These are phyloP conservation scores for Okapia johnstoni DNA, from an alignment of 2,113 vertebrate species.

Conservation along the genomic window DNA sequence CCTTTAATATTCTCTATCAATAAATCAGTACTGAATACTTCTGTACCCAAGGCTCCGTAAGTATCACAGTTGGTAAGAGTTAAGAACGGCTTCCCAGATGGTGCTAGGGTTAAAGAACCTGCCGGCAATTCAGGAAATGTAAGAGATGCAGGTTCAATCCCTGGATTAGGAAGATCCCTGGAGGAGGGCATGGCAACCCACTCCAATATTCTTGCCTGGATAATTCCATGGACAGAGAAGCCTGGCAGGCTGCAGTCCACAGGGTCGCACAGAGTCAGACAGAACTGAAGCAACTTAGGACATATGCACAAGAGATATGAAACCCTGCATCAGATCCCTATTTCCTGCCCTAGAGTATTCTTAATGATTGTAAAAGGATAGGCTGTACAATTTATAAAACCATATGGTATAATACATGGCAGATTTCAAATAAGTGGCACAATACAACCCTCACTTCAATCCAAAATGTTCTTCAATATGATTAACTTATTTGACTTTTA, in stretches of 20 bases:
- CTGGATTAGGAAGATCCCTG: background rate
- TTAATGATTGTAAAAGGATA: background rate
- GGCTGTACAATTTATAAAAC: background rate
- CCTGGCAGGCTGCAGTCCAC: background rate
- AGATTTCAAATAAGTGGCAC: background rate
- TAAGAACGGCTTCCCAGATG: background rate
- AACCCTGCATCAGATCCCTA: background rate
- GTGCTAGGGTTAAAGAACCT: background rate
- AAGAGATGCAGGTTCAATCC: background rate
- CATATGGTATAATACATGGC: background rate
- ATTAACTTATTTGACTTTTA: background rate
- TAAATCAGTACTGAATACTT: background rate
- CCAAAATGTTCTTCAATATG: background rate
- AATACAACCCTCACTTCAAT: background rate
- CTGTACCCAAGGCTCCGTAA: background rate
- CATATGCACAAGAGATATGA: background rate
- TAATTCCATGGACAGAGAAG: background rate
- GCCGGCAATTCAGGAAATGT: background rate
- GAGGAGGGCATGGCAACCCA: background rate
- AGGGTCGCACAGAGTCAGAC: background rate
- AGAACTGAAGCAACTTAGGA: background rate
- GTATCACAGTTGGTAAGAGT: background rate
- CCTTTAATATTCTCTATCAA: background rate
- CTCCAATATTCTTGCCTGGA: background rate
- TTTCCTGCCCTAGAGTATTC: background rate